phyloP scores from a whole-genome alignment of 2,113 vertebrate species.

The Pavo muticus region DNA sequence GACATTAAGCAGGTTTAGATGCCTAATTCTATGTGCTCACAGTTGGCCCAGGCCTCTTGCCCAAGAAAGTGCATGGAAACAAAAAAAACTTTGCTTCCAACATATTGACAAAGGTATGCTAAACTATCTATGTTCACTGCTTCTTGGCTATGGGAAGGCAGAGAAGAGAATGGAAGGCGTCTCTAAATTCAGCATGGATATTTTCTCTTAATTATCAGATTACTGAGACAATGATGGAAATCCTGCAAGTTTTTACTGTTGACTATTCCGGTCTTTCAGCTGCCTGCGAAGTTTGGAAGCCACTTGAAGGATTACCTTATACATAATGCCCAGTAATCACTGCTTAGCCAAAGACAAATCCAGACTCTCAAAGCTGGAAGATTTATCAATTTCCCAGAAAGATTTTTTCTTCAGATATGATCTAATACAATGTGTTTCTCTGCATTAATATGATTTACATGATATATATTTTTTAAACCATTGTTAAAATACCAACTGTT shows the following conservation, averaged over 20 bases:
- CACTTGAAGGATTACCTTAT: neutral
- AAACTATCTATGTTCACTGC: neutral
- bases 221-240: neutral
- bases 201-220: neutral
- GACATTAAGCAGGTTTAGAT: neutral
- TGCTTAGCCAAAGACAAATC: neutral
- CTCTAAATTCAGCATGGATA: neutral
- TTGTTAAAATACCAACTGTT: constrained; percentile 2
- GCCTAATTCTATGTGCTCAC: neutral
- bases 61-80: neutral
- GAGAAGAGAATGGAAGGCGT: neutral
- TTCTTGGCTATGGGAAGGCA: neutral
- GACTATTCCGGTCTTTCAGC: neutral
- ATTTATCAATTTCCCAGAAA: neutral
- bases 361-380: neutral
- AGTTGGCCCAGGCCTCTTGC: neutral
- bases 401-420: neutral
- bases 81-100: neutral
- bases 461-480: neutral
- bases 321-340: neutral
- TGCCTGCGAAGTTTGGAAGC: neutral
- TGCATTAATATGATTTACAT: neutral
- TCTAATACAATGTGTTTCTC: neutral
- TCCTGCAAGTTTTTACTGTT: neutral
- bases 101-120: neutral